Base-by-base conservation (phyloP, 2,797 vertebrate species). In the Acanthiza pusilla region DNA sequence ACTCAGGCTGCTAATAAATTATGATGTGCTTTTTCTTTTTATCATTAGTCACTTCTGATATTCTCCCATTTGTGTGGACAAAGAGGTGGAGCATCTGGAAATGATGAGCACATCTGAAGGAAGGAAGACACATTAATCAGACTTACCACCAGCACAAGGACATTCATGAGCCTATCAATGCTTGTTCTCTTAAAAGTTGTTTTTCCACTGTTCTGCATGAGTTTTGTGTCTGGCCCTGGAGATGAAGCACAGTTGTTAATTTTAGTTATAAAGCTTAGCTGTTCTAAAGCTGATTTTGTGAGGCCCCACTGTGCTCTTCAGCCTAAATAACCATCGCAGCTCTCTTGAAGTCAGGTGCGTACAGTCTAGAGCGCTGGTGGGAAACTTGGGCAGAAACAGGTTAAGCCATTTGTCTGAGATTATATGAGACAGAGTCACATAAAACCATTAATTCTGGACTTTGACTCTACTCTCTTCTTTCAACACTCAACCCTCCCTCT, bases 201-300 rank as follows among this genome's bases (percentile, higher is more conserved):
- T 96, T 98, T 99, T 43, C 99, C 99, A 10, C 98, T 98, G 97
- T 99, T 99, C 97, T 99, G 99, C 99, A 99, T 99, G 88, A 99
- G 97, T 94, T 99, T 99, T 8, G 99, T 99, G 96, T 99, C 99
- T n/a, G 98, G 99, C 77, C 99, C 99, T 99, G 96, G 36, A 92
- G 84, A 26, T 10, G 47, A 96, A 96, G 85, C 82, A 74, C 10
- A 54, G 26, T 21, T 19, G 32, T 67, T 73, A 94, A 79, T 83
- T 90, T 81, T 55, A 94, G 82, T 80, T 92, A 91, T 86, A 84
- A 91, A 66, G 8, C 13, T 51, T 36, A 58, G 40, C 27, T 4
- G 1, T 75, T 91, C 40, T 51, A 51, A 83, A 89, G n/a, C 48
- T 61, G 36, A 65, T 68, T 93, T 21, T 78, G 13, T 34, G 54